Evolutionary conservation across 1,140 invertebrate genomes (phyloP).

Genomic region (Eufriesea mexicana): DNA sequence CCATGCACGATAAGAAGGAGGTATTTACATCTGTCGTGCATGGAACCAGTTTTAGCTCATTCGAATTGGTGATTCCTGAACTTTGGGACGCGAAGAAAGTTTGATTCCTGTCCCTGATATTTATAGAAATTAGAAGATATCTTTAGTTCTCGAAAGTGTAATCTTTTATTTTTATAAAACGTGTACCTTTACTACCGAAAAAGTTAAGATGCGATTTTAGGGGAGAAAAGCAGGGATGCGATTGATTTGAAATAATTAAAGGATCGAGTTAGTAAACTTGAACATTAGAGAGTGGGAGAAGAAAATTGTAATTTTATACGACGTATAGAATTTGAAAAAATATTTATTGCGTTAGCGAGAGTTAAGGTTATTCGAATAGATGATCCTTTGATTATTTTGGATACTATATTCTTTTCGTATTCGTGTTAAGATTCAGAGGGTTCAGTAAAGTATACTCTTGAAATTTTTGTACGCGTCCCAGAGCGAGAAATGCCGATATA

Average conservation of each 20-base stretch:
- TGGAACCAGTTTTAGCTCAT: conserved; percentile 7
- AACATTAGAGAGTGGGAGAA: no score
- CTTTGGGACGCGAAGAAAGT: not conserved
- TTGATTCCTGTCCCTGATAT: no score
- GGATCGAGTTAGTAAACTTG: not conserved
- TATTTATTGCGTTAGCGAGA: not conserved
- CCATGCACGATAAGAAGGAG: not conserved
- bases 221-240: not conserved
- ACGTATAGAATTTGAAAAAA: not conserved
- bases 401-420: not conserved
- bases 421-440: not conserved
- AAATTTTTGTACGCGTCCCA: not conserved
- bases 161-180: no score
- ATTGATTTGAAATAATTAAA: not conserved
- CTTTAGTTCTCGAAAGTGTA: no score
- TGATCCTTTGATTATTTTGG: conserved; percentile 2
- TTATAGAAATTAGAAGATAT: not conserved
- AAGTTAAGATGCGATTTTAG: no score
- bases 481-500: not conserved
- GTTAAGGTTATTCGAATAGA: not conserved
- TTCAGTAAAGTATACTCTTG: not conserved
- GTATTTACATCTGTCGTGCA: not conserved
- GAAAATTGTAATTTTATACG: not conserved
- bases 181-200: no score
- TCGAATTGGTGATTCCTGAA: not conserved